Base-by-base conservation (phyloP, 2,888 invertebrate genomes). In the Noctua pronuba region DNA sequence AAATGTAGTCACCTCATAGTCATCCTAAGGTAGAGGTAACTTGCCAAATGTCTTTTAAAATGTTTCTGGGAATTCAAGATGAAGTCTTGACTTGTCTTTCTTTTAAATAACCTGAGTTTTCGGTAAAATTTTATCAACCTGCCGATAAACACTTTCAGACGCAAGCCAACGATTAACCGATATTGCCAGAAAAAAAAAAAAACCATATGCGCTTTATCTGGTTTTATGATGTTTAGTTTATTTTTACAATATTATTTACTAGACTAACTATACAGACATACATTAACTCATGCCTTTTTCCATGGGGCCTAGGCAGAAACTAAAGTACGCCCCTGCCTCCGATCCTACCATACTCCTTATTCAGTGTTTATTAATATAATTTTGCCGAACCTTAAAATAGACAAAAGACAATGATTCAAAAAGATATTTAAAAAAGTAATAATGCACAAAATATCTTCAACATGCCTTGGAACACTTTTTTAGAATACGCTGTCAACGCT, bases 71-170 rank as follows among this genome's bases (percentile, higher is more conserved):
- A 82, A 70, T 73, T 49, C 38, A 69, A 52, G 21, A 62, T 3
- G 2, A 55, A 62, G 58, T 77, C 41, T 74, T 74, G n/a, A 67
- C 58, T 69, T 73, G 44, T 62, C 28, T 80, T 1, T 2, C 62
- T 3, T 49, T 0, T 1, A 82, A 7, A 64, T 79, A 88, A 77
- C 79, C 75, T 72, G 68, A 64, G 60, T 73, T 70, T 77, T 70
- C 73, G 75, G 86, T 67, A 66, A 38, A 80, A 75, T 78, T 86
- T 80, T 71, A 77, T 44, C 65, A 83, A 86, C 58, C n/a, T 41
- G 65, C 41, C 67, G 79, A 58, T 81, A 83, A 71, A 77, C 70
- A 73, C 60, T 73, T 72, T 70, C 52, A 68, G 71, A 76, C 24
- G 38, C 35, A 69, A n/a, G 68, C 65, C 65, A 44, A 21, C 31